Evolutionary conservation across 2,113 vertebrate species (phyloP), one percentile per base, ranked within the genome.

Genomic region (Ploceus nigricollis): DNA sequence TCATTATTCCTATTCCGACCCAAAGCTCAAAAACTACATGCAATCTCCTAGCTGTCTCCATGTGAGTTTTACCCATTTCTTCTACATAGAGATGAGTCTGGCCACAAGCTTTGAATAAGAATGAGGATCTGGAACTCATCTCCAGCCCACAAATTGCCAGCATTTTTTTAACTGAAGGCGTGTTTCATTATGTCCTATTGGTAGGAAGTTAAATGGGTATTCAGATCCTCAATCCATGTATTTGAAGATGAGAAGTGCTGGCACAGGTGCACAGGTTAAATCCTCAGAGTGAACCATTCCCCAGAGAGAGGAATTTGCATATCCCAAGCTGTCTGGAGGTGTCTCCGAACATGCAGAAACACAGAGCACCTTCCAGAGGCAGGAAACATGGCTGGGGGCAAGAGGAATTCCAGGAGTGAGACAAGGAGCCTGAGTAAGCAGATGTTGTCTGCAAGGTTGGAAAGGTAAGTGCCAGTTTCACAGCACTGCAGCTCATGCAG

Each of bases 361-460:
- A 95, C 0, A 17, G 54, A 92, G 27, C 27, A 4, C 50, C 69
- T 90, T 51, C 73, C 31, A 79, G 66, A 82, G 35, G 78, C 87
- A 89, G 68, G 66, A 94, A 87, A 70, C 20, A 7, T 20, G 47
- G 72, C 94, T 87, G 19, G 45, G 78, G 82, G 92, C 90, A 90
- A 82, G 68, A 86, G 88, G 35, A 82, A 88, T 85, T 78, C 61
- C 13, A 51, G 70, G 18, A 88, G 58, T 1, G 18, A 89, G 48
- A 71, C 64, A 56, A 78, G 63, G 66, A 97, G 58, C 66, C 64
- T 77, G 68, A 94, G 75, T 42, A 83, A 93, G 92, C 88, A 94
- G 63, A 79, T 76, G 51, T 6, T 84, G 81, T 53, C 88, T 92
- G 66, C n/a, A 56, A 80, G 76, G 75, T 48, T 15, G 35, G 82